Percentiles rank a stretch among this genome's conserved stretches.
These are phyloP conservation scores for Anas platyrhynchos DNA, from an alignment of 2,113 vertebrate genomes.

Conservation along the genomic window DNA sequence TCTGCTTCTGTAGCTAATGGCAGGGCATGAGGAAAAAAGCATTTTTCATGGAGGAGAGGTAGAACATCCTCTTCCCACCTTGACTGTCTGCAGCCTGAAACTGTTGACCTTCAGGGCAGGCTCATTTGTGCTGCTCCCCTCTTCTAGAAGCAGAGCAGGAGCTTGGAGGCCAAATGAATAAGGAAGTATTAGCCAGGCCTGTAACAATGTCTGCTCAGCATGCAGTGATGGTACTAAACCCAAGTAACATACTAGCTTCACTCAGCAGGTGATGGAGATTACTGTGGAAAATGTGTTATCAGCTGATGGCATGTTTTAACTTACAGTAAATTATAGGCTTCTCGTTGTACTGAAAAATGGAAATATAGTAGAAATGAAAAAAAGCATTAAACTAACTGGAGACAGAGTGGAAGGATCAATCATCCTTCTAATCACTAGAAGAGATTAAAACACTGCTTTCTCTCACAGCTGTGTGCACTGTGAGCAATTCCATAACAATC, in stretches of 20 bases:
- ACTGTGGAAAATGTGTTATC: background rate
- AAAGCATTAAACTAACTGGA: background rate
- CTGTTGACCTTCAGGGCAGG: background rate
- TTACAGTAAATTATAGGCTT: background rate
- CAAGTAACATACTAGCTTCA: background rate
- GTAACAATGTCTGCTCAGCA: background rate
- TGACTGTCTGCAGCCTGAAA: background rate
- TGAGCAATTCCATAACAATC: background rate
- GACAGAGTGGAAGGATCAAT: background rate
- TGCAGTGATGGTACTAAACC: background rate
- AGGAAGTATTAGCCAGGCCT: background rate
- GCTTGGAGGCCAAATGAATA: background rate
- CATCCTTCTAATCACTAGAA: background rate
- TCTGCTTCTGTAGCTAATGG: background rate
- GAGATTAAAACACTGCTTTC: background rate
- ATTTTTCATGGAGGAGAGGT: background rate
- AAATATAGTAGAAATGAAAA: background rate
- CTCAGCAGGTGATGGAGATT: background rate
- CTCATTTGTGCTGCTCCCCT: background rate
- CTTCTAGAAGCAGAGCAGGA: background rate
- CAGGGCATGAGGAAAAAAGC: background rate
- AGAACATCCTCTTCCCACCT: background rate
- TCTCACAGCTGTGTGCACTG: background rate
- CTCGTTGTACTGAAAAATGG: background rate
- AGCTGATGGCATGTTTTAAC: background rate